Conservation (phyloP, 2,888 invertebrate species). For the Pilophorus perplexus region DNA sequence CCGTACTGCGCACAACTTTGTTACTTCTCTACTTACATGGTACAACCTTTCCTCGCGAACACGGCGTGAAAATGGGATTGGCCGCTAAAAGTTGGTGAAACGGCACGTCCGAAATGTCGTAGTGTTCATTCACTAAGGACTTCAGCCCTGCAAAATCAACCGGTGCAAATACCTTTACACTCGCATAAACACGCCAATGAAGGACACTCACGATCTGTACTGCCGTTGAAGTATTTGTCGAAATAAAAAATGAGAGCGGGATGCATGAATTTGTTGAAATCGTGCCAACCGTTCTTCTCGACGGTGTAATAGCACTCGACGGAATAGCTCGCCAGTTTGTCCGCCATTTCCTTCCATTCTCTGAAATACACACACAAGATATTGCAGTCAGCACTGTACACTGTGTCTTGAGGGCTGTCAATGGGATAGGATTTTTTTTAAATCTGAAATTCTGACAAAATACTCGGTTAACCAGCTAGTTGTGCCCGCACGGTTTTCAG, state of each 20-base stretch:
- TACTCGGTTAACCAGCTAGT: no score
- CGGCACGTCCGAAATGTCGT: slow-evolving; percentile 16
- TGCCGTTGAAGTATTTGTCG: neutral
- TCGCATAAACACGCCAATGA: neutral
- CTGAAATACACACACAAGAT: no score
- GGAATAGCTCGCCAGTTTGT: slow-evolving; percentile 11
- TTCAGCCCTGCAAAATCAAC: neutral
- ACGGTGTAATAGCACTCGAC: slow-evolving; percentile 14
- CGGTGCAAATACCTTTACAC: neutral
- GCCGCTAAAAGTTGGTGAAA: slow-evolving; percentile 14
- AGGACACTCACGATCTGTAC: neutral
- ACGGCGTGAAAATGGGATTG: slow-evolving; percentile 18
- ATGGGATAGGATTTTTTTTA: neutral
- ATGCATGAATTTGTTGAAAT: slow-evolving; percentile 18
- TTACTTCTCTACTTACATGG: no score
- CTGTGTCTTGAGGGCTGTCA: no score
- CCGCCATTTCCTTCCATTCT: slow-evolving; percentile 35
- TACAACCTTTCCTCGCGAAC: slow-evolving; percentile 5
- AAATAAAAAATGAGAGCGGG: slow-evolving; percentile 15
- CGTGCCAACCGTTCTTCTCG: neutral
- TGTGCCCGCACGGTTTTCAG: no score
- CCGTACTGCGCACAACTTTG: no score
- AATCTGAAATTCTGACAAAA: no score
- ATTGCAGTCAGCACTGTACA: no score
- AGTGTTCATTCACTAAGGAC: neutral